Base-by-base conservation (phyloP, 2,113 vertebrate genomes). In the Spilogale gracilis region DNA sequence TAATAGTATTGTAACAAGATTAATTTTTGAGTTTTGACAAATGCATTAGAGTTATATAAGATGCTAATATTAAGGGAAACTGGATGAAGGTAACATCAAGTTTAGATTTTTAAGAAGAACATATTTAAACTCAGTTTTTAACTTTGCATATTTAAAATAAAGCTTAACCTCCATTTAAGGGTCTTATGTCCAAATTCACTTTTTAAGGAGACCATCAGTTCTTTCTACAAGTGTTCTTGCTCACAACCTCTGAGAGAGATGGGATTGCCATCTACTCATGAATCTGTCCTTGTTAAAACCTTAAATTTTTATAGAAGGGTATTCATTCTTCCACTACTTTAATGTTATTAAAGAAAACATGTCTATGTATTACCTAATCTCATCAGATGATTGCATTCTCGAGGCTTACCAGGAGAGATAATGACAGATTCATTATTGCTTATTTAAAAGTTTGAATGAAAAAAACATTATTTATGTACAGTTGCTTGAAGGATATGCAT, bases 11-110 rank as follows among this genome's bases (percentile, higher is more conserved):
- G 4, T 60, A 63, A 93, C 0, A 54, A 89, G 56, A 11, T 65
- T n/a, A 69, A 73, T 74, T 73, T 95, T 21, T 88, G 84, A 61
- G 69, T 48, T 96, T 91, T 82, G 30, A 52, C 18, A 83, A 93
- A 65, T 23, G 9, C 30, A 32, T 6, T 20, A 56, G 16, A 61
- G 16, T 69, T 56, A 89, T 18, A 12, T 90, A 60, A 82, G 27
- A 67, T 25, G 17, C 78, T 71, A 94, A 82, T 30, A 16, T 87
- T 69, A 69, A 45, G 20, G 7, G 3, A 85, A 87, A 21, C 1
- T 65, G 27, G 9, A 43, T 86, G 9, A 87, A 92, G 48, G 6
- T 25, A 61, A 45, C 54, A 3, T 71, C 54, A 61, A 95, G 5
- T 91, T 76, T 87, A 7, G 63, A 91, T 79, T 79, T 84, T 8